Evolutionary conservation across 37 sponge, comb jelly and placozoan genomes (phyloP).

Genomic region (Beroe forskalii): DNA sequence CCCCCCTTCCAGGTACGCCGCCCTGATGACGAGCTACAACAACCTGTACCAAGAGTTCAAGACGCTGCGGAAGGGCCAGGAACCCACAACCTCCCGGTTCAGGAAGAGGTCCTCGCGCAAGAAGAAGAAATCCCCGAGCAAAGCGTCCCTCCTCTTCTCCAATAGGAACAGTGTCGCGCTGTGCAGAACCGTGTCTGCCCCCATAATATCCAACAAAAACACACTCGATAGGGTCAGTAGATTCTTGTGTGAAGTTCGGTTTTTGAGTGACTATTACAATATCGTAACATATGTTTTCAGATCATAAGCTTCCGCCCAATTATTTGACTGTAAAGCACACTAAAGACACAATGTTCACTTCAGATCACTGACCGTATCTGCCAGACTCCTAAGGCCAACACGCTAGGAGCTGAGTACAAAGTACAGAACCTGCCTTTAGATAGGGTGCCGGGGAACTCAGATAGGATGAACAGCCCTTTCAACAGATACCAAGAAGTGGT

Average conservation of each 20-base stretch:
- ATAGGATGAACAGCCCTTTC: not conserved
- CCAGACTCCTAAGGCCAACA: slow-evolving; percentile 25
- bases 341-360: too few species aligned
- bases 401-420: not conserved
- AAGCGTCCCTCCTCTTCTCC: slow-evolving; percentile 35
- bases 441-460: not conserved
- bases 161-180: not conserved
- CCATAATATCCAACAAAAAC: not conserved
- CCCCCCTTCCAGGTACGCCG: slow-evolving; percentile 16
- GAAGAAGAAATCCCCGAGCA: slow-evolving; percentile 28
- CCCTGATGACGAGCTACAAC: slow-evolving; percentile 54
- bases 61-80: slow-evolving; percentile 14
- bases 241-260: too few species aligned
- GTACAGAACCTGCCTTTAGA: not conserved
- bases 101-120: slow-evolving; percentile 15
- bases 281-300: too few species aligned
- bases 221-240: slow-evolving; percentile 11
- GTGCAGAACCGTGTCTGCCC: slow-evolving; percentile 15
- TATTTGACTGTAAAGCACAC: too few species aligned
- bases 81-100: not conserved
- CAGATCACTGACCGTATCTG: slow-evolving; percentile 19
- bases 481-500: slow-evolving; percentile 28
- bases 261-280: too few species aligned
- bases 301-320: too few species aligned
- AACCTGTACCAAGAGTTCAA: slow-evolving; percentile 59